Evolutionary conservation across 2,113 vertebrate genomes (phyloP), one percentile per base, ranked within the genome.

Genomic region (Sapajus apella): DNA sequence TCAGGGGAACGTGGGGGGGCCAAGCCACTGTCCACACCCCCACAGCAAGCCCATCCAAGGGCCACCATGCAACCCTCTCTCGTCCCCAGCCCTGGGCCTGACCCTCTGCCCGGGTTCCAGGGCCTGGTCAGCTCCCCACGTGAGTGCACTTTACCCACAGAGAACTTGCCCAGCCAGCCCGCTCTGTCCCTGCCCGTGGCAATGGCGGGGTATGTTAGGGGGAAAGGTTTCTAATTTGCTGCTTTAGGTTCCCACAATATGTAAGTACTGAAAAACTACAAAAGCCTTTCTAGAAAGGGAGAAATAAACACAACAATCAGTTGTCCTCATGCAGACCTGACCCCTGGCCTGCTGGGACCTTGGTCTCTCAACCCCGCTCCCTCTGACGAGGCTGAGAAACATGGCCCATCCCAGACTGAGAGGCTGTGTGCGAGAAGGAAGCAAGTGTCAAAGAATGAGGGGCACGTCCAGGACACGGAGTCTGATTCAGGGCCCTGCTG

Each of bases 191-290:
- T 27, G 18, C 32, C 70, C 76, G 75, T 14, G 20, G 32, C 27
- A 77, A 4, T 30, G 30, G 21, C 8, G 20, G 6, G 9, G 8
- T 9, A 37, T n/a, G 2, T 3, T 6, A 43, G 80, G 2, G 1
- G 10, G n/a, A 32, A 40, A 35, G 4, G 0, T n/a, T 45, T 81
- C 45, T 55, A 87, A 64, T n/a, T 90, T 12, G 40, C 47, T 52
- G 8, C 32, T 37, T 61, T 16, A 72, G 47, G 37, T 58, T 55
- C 43, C 56, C 0, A n/a, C 2, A 35, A 75, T 17, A 40, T 0
- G 5, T 0, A 16, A 95, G 27, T 35, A n/a, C 1, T 3, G 1
- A n/a, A 30, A 52, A 66, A 43, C 2, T 3, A 76, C 10, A 5
- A 76, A 91, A 84, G 25, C 20, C 37, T 52, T 52, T 52, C 52